These are phyloP conservation scores for Coccyzus lansbergi DNA, from an alignment of 2,797 vertebrate genomes.

Conservation along the genomic window DNA sequence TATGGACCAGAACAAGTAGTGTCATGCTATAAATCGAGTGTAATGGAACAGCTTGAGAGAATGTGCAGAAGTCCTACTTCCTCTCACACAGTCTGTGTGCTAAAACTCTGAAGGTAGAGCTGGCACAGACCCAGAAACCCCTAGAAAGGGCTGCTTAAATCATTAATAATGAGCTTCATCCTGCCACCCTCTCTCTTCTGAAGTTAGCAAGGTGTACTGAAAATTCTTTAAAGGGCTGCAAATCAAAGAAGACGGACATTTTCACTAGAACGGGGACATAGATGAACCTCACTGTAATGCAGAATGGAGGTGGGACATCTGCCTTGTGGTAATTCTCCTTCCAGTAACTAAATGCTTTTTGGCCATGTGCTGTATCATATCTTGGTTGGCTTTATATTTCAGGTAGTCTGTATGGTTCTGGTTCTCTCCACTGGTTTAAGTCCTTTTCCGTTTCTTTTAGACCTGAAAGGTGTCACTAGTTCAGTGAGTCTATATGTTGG, in stretches of 20 bases:
- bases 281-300: background rate
- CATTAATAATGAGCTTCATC: background rate
- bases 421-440: background rate
- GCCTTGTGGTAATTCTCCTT: background rate
- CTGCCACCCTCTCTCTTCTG: background rate
- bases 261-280: background rate
- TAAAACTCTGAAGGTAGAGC: background rate
- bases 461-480: background rate
- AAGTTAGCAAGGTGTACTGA: background rate
- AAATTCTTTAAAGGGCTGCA: background rate
- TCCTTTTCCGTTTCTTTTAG: background rate
- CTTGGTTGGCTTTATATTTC: background rate
- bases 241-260: background rate
- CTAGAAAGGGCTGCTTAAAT: background rate
- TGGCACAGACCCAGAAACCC: background rate
- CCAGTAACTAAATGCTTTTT: background rate
- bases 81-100: background rate
- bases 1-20: constrained; percentile 70
- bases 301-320: background rate
- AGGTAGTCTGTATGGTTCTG: background rate
- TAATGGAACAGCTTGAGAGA: constrained; percentile 57
- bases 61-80: background rate
- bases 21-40: constrained; percentile 72
- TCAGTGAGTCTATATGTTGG: background rate
- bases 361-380: background rate